Evolutionary conservation across 2,113 vertebrate species (phyloP), one percentile per base, ranked within the genome.

Genomic region (Myrmophylax atrothorax): DNA sequence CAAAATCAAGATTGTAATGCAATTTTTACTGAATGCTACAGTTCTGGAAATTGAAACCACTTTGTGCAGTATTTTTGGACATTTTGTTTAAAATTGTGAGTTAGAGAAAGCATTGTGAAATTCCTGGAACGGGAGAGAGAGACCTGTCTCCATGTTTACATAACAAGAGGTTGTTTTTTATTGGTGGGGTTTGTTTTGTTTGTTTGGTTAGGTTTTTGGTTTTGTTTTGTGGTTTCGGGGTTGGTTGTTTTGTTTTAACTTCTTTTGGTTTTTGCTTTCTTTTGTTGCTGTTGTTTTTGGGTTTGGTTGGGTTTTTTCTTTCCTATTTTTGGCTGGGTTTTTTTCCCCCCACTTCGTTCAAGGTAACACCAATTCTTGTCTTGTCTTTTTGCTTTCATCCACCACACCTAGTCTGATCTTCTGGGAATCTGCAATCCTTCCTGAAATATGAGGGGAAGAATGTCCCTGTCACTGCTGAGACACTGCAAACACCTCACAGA

Each of bases 331-430:
- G 2, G 3, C 60, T 56, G 18, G 3, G 3, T 1, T 8, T 79
- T 79, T 46, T 55, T 44, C 4, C 14, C 14, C 53, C 16, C 9
- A 7, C 8, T 38, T 53, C 17, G 28, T 74, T 86, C 62, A 58
- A 81, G 20, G 12, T 58, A 69, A 40, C 16, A 44, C 9, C 14
- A 84, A 6, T 62, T 69, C 13, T 80, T 60, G 37, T n/a, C 42
- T 68, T 67, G 33, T 13, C 20, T 76, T 91, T 55, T 49, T 11
- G 14, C 70, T 78, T 92, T 37, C 40, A 46, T 1, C 1, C 4
- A 46, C 3, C 3, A 6, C 0, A 0, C 55, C 59, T 74, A 18
- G n/a, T 10, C 26, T 60, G 52, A 49, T 76, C 20, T 77, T 50
- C 40, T 60, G 28, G 31, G 40, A 68, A 60, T 87, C 24, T 64